Percentiles rank a stretch among this genome's conserved stretches.
Evolutionary conservation across 2,113 vertebrate species (phyloP).

Genomic region (Coptodon bakossiorum): DNA sequence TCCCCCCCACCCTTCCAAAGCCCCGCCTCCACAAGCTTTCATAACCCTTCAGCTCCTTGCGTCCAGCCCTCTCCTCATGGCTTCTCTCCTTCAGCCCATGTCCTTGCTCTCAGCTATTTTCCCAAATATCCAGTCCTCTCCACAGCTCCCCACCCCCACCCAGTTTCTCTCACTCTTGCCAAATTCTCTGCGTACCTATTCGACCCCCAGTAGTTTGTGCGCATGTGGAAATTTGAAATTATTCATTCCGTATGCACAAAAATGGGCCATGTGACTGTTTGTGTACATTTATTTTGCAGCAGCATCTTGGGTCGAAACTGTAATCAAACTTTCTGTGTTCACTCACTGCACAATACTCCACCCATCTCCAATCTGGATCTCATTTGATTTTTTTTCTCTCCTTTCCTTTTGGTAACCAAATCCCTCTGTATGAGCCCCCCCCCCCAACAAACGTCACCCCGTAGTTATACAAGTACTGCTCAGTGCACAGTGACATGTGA

Average conservation of each 20-base stretch:
- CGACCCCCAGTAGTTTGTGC: not conserved
- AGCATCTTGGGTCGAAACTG: not conserved
- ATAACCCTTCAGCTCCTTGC: not conserved
- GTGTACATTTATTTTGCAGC: not conserved
- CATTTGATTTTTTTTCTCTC: not conserved
- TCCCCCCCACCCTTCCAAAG: not conserved
- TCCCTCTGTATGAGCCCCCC: not conserved
- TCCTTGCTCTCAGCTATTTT: not conserved
- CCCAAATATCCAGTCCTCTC: not conserved
- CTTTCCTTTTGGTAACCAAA: slow-evolving; percentile 14
- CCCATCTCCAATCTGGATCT: slow-evolving; percentile 5
- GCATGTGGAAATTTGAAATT: not conserved
- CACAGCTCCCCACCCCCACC: not conserved
- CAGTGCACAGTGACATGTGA: not conserved
- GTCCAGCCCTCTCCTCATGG: not conserved
- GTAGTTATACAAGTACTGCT: not conserved
- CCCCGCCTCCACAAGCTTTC: not conserved
- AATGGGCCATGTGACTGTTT: not conserved
- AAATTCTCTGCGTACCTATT: not conserved
- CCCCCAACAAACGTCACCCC: not conserved
- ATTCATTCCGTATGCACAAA: not conserved
- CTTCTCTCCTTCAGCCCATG: not conserved
- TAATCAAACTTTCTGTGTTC: not conserved
- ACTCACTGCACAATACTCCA: not conserved
- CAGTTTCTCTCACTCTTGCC: not conserved